phyloP scores from a whole-genome alignment of 37 sponge, comb jelly and placozoan species.

The Beroe ovata region DNA sequence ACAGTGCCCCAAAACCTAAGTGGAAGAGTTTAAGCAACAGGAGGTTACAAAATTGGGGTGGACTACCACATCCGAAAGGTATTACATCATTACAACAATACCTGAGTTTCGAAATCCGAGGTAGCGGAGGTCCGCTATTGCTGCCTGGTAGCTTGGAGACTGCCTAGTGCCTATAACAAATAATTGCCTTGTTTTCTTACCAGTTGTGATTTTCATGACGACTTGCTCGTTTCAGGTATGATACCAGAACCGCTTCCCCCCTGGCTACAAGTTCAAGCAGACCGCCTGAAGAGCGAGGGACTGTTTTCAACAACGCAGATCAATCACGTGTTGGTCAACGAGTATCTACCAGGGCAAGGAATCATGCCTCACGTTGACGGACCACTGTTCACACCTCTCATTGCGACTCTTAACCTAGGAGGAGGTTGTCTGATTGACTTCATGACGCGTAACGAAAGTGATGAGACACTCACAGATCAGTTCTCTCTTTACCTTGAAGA shows the following conservation, averaged over 20 bases:
- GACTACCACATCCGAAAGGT: conserved; percentile 71
- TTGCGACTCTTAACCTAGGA: conserved; percentile 91
- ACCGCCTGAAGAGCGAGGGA: conserved; percentile 67
- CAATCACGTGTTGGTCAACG: conserved; percentile 96
- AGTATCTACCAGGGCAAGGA: conserved; percentile 93
- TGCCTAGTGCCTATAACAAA: too few relatives aligned
- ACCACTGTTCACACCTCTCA: conserved; percentile 86
- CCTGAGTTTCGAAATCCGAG: too few relatives aligned
- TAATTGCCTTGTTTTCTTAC: too few relatives aligned
- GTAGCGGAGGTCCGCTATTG: too few relatives aligned
- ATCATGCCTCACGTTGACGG: conserved; percentile 98
- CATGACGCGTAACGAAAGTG: conserved; percentile 69
- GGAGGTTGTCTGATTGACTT: conserved; percentile 86
- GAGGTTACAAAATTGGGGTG: conserved; percentile 97
- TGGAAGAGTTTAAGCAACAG: conserved; percentile 88
- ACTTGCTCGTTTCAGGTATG: conserved; percentile 70
- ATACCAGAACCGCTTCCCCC: conserved; percentile 69
- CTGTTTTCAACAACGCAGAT: conserved; percentile 75
- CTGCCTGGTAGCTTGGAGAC: too few relatives aligned
- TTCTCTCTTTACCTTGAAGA: conserved; percentile 90
- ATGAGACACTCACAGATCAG: conserved; percentile 68
- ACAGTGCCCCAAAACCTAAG: conserved; percentile 84
- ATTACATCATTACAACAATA: too few relatives aligned
- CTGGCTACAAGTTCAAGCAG: conserved; percentile 76
- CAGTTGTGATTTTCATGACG: too few relatives aligned